A percentile compares a stretch with the other conserved stretches of the same genome.
These are phyloP conservation scores for Eupelmus urozonus DNA, from an alignment of 2,888 invertebrate genomes.

Conservation along the genomic window DNA sequence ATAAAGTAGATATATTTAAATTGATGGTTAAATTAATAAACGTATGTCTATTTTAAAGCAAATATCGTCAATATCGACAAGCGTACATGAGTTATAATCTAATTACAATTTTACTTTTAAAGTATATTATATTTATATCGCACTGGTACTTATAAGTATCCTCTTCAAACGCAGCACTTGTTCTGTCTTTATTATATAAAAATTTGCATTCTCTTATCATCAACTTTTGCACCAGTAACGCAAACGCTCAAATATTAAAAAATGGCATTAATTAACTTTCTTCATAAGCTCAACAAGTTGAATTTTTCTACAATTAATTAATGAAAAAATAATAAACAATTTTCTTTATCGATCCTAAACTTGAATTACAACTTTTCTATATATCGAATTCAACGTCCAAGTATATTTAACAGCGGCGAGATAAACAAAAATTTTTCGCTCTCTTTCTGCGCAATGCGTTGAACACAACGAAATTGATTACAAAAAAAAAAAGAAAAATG, in stretches of 20 bases:
- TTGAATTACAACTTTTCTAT: slow-evolving; percentile 9
- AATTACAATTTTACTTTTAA: slow-evolving; percentile 44
- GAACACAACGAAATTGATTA: not conserved
- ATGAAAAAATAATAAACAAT: slow-evolving; percentile 29
- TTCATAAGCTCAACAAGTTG: slow-evolving; percentile 38
- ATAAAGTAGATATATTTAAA: slow-evolving; percentile 21
- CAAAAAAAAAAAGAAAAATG: not conserved
- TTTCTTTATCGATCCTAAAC: slow-evolving; percentile 12
- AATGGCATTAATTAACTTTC: slow-evolving; percentile 13
- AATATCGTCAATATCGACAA: slow-evolving; percentile 7
- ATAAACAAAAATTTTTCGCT: slow-evolving; percentile 20
- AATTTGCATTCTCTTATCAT: slow-evolving; percentile 32
- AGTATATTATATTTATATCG: slow-evolving; percentile 1
- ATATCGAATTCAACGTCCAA: not conserved
- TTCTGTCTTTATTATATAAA: slow-evolving; percentile 46
- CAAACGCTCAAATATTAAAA: slow-evolving; percentile 17
- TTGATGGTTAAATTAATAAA: slow-evolving; percentile 17
- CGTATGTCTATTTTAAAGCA: slow-evolving; percentile 6
- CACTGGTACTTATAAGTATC: slow-evolving; percentile 28
- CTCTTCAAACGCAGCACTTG: slow-evolving; percentile 41
- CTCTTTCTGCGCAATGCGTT: not conserved
- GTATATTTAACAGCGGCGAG: not conserved
- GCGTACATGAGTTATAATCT: not conserved
- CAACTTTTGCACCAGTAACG: slow-evolving; percentile 22
- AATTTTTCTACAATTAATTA: slow-evolving; percentile 9